Evolutionary conservation across 2,113 vertebrate species (phyloP), one percentile per base, ranked within the genome.

Genomic region (Odocoileus hemionus): DNA sequence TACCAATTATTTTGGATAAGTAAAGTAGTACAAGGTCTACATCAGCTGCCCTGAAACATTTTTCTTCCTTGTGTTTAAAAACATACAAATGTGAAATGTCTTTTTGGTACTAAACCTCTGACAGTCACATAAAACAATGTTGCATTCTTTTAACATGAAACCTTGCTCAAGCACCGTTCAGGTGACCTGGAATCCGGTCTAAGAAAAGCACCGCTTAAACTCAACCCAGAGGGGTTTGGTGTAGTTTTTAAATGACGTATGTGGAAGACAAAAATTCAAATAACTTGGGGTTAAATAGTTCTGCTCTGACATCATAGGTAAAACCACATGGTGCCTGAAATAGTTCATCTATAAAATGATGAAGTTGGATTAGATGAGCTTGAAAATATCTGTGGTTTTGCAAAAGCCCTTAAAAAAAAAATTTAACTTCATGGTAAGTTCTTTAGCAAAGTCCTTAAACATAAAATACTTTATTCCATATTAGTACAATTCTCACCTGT

Each of bases 41-140:
- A 83, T 45, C 57, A 83, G 64, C 3, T 82, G 9, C 78, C 74
- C 91, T 67, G 54, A 92, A 88, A 79, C n/a, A 55, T 17, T 7
- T 61, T 89, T 58, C 74, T 95, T 57, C 67, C 80, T 95, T 87
- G 60, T 76, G 64, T 67, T 94, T 87, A 83, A 78, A 94, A 95
- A 86, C 36, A 58, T 26, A 39, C 16, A 25, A 70, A 92, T n/a
- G 78, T 83, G 50, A 94, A 80, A 47, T 45, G 67, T 85, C 78
- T 82, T 96, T 89, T 85, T 90, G 45, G 58, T 5, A 52, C 83
- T 57, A 47, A 67, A 86, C 36, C 78, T 90, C 94, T 86, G 54
- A 91, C 17, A 39, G 47, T 74, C 92, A 95, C 47, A 79, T 39
- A 90, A 70, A 93, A 61, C 43, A 90, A 28, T 5, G 26, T 25